Percentiles rank a stretch among this genome's conserved stretches.
phyloP scores from a whole-genome alignment of 2,113 vertebrate species.

The Ochotona princeps region DNA sequence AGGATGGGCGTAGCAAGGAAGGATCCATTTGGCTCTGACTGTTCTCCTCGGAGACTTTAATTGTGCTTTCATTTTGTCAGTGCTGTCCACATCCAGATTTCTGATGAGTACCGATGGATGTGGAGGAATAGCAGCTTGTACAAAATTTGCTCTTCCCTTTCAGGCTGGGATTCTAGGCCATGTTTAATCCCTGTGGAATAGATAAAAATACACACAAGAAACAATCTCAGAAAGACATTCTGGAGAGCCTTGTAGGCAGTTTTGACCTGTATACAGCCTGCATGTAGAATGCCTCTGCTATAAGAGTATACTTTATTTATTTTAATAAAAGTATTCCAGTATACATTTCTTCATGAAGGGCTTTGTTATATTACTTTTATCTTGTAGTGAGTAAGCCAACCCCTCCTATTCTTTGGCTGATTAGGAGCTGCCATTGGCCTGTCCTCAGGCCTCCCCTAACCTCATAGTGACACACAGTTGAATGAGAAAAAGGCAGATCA shows the following conservation, averaged over 20 bases:
- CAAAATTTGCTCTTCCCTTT: constrained; percentile 78
- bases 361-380: constrained; percentile 40
- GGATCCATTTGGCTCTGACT: constrained; percentile 52
- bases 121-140: constrained; percentile 76
- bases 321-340: neutral
- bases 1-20: constrained; percentile 75
- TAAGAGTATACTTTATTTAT: constrained; percentile 35
- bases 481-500: neutral
- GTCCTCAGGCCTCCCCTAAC: neutral
- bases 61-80: constrained; percentile 74
- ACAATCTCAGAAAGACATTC: constrained; percentile 77
- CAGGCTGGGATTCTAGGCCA: constrained; percentile 83
- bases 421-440: neutral
- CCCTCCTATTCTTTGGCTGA: neutral
- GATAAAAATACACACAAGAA: constrained; percentile 80
- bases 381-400: neutral
- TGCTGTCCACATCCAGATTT: constrained; percentile 50
- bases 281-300: constrained; percentile 29
- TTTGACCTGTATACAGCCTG: neutral
- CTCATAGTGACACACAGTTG: neutral
- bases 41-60: neutral
- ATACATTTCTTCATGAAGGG: neutral
- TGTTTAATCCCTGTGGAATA: constrained; percentile 75
- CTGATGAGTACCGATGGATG: constrained; percentile 62
- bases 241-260: constrained; percentile 81